phyloP scores from a whole-genome alignment of 64 coral and sea anemone species.

The Stylophora pistillata region DNA sequence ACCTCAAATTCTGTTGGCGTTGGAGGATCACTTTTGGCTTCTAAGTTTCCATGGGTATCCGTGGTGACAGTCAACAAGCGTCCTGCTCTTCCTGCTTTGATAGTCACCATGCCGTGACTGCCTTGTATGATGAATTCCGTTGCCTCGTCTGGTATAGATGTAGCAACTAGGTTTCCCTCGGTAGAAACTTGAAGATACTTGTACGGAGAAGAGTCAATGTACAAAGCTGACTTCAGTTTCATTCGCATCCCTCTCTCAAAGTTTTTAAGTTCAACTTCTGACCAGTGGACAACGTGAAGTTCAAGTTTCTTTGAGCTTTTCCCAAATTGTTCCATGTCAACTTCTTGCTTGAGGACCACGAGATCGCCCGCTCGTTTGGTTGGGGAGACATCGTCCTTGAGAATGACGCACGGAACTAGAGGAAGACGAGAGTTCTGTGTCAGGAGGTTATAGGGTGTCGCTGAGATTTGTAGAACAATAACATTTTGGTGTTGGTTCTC shows the following conservation, averaged over 20 bases:
- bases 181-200: constrained; percentile 20
- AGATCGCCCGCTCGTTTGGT: background rate
- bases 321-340: background rate
- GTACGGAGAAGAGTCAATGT: background rate
- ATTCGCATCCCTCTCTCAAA: constrained; percentile 40
- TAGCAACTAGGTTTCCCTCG: background rate
- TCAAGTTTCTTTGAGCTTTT: background rate
- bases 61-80: background rate
- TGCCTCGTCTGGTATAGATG: constrained; percentile 3
- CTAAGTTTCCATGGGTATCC: background rate
- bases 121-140: constrained; percentile 25
- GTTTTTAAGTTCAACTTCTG: constrained; percentile 49
- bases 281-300: constrained; percentile 52
- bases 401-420: background rate
- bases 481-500: constrained; percentile 31
- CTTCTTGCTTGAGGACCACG: background rate
- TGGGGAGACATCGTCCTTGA: background rate
- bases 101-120: constrained; percentile 31
- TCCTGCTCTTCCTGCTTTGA: background rate
- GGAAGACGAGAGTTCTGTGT: constrained; percentile 61
- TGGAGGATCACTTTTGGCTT: background rate
- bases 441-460: constrained; percentile 56
- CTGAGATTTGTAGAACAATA: constrained; percentile 45
- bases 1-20: constrained; percentile 34
- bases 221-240: constrained; percentile 36